Evolutionary conservation across 2,888 invertebrate genomes (phyloP).

Genomic region (Oscheius sp.): DNA sequence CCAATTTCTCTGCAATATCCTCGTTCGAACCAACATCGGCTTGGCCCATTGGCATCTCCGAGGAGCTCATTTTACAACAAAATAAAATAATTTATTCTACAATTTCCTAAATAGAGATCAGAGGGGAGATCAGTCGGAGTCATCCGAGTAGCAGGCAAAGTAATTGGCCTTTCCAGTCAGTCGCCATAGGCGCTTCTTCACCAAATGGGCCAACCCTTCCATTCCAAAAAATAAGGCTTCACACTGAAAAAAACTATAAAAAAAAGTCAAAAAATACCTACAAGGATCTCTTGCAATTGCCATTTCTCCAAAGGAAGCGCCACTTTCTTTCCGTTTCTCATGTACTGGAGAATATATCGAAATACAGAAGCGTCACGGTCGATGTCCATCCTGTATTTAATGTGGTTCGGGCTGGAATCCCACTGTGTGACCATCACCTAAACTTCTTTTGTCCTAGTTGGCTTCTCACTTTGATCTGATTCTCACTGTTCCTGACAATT

Average conservation of each 20-base stretch:
- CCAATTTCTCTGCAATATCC: constrained; percentile 8
- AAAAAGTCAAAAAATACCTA: neutral
- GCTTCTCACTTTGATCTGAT: constrained; percentile 16
- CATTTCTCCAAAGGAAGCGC: constrained; percentile 40
- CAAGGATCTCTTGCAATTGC: constrained; percentile 38
- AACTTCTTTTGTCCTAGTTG: neutral
- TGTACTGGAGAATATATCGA: constrained; percentile 45
- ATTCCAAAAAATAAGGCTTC: constrained; percentile 50
- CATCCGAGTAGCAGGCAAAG: constrained; percentile 49
- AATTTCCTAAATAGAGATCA: neutral
- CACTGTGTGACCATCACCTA: constrained; percentile 40
- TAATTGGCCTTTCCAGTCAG: constrained; percentile 45
- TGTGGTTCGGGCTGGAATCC: constrained; percentile 49
- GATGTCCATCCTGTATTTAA: constrained; percentile 48
- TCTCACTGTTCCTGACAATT: constrained; percentile 31
- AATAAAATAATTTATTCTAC: neutral
- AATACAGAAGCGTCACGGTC: constrained; percentile 47
- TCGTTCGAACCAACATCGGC: constrained; percentile 15
- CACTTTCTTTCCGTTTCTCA: constrained; percentile 44
- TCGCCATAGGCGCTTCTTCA: constrained; percentile 49
- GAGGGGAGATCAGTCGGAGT: constrained; percentile 38
- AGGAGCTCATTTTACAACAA: constrained; percentile 18
- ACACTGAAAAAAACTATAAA: constrained; percentile 12
- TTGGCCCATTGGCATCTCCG: constrained; percentile 34
- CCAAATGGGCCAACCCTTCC: constrained; percentile 41